These are phyloP conservation scores for Trichopoda pennipes DNA, from an alignment of 2,888 invertebrate genomes.

Conservation along the genomic window DNA sequence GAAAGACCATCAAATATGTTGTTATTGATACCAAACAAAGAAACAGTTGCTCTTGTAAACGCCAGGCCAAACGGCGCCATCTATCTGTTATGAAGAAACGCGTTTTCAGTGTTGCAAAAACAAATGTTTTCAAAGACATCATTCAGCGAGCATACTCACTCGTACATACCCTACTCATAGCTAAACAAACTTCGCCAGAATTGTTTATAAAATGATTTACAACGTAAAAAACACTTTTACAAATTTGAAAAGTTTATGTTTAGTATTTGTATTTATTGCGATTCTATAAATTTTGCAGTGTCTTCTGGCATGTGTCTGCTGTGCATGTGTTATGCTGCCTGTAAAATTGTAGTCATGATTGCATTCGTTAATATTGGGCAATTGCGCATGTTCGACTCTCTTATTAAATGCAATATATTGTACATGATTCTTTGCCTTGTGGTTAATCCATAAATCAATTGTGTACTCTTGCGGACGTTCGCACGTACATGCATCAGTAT, in stretches of 20 bases:
- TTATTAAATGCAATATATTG: slow-evolving; percentile 66
- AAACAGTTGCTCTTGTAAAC: slow-evolving; percentile 67
- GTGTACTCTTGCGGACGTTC: slow-evolving; percentile 10
- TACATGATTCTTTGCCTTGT: slow-evolving; percentile 66
- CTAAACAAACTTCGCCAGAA: not conserved
- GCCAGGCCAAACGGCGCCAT: slow-evolving; percentile 68
- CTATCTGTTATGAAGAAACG: slow-evolving; percentile 58
- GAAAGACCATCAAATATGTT: slow-evolving; percentile 8
- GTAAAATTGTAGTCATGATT: slow-evolving; percentile 5
- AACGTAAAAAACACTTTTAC: slow-evolving; percentile 62
- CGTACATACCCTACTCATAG: slow-evolving; percentile 38
- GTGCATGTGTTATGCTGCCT: not conserved
- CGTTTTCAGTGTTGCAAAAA: slow-evolving; percentile 52
- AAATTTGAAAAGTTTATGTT: slow-evolving; percentile 66
- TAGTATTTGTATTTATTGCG: slow-evolving; percentile 40
- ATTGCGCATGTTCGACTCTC: slow-evolving; percentile 60
- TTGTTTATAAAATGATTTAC: slow-evolving; percentile 58
- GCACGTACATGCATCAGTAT: slow-evolving; percentile 20
- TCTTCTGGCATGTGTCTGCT: not conserved
- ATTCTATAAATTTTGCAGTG: slow-evolving; percentile 42
- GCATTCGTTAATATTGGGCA: slow-evolving; percentile 22
- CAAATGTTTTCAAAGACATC: slow-evolving; percentile 45
- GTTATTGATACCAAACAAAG: slow-evolving; percentile 38
- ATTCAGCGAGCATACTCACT: slow-evolving; percentile 24
- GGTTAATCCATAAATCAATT: slow-evolving; percentile 68